Evolutionary conservation across 2,113 vertebrate species (phyloP).

Genomic region (Percina caprodes): DNA sequence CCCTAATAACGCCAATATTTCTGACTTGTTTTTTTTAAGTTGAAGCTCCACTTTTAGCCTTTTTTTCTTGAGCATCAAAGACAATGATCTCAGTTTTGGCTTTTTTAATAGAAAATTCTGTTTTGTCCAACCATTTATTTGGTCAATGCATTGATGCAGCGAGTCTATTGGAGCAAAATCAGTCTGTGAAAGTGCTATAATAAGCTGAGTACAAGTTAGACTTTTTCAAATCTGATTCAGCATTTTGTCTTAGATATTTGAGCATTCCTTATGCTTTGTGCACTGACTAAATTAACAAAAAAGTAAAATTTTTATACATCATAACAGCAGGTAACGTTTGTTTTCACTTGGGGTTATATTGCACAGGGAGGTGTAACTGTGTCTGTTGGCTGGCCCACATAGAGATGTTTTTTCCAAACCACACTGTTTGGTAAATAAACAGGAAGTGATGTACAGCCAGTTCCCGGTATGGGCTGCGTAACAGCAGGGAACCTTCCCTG

Average conservation of each 20-base stretch:
- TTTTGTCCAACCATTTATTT: background rate
- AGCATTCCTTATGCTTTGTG: background rate
- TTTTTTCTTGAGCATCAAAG: background rate
- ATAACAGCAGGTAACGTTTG: background rate
- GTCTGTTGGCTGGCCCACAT: conserved; percentile 28
- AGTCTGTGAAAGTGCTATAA: background rate
- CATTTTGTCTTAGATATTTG: conserved; percentile 3
- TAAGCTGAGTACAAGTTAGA: background rate
- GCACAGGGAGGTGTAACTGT: background rate
- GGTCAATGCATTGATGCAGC: background rate
- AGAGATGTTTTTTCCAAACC: conserved; percentile 31
- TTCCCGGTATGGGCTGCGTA: conserved; percentile 51
- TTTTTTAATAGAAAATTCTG: background rate
- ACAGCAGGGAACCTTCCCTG: conserved; percentile 66
- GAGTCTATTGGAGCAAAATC: background rate
- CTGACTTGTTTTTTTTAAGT: background rate
- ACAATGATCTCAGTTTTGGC: background rate
- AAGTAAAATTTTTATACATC: background rate
- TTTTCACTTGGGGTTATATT: background rate
- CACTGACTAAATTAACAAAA: background rate
- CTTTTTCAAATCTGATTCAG: background rate
- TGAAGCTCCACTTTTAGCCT: background rate
- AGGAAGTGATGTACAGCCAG: conserved; percentile 67
- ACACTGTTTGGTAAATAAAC: conserved; percentile 62
- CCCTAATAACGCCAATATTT: no score